Base-by-base conservation (phyloP, 2,113 vertebrate species). In the Pandion haliaetus region DNA sequence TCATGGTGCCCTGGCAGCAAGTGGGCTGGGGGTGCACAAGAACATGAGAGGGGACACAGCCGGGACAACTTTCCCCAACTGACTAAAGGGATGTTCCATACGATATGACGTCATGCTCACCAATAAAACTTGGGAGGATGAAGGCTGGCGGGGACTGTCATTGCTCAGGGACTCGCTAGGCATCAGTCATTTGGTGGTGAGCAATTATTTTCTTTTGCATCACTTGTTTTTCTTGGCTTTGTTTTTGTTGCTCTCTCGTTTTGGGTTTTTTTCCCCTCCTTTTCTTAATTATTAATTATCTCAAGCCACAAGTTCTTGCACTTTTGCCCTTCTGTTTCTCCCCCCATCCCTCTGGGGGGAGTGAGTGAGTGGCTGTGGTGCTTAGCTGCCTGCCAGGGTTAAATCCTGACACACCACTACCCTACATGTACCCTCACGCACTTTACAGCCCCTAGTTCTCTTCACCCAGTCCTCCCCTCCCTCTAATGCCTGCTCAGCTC, bases 221-320 rank as follows among this genome's bases (percentile, higher is more conserved):
- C 26, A 8, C 38, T 44, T 61, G 11, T n/a, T 72, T 78, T 61
- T 80, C 29, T 63, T 57, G 49, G 14, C 6, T 57, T 72, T 57
- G 42, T 3, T 63, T 61, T 55, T 52, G 20, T 32, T 6, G 1
- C 17, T 26, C 26, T 52, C 19, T 63, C 59, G 10, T 26, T 50
- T 36, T 4, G 19, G 6, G 0, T 0, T 5, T 10, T 32, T 44
- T 32, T 5, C 54, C 26, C 54, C 26, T 32, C 17, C 9, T 61
- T 54, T 73, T 77, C 25, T 4, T 2, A 34, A 4, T n/a, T 17
- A 44, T 45, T 74, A 45, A 34, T 77, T 62, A 47, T 10, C 18
- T 49, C 25, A 47, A 55, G 16, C 8, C 29, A n/a, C 1, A 8
- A 25, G 4, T 17, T 82, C 54, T 76, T 62, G 14, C 36, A 55